Evolutionary conservation across 2,113 vertebrate species (phyloP).

Genomic region (Syrrhaptes paradoxus): DNA sequence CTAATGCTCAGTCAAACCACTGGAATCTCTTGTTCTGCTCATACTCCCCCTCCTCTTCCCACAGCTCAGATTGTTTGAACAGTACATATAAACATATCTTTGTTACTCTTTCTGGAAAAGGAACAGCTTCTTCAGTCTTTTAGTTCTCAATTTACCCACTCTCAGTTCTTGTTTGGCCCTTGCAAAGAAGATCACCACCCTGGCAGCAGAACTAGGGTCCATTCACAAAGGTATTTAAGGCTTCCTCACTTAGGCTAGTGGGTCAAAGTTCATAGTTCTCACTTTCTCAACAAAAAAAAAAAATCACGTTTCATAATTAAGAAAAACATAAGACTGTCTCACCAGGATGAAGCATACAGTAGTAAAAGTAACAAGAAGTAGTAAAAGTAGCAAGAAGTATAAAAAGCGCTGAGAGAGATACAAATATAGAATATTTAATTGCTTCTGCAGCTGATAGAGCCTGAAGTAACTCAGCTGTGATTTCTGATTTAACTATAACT

Average conservation of each 20-base stretch:
- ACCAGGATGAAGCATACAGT: background rate
- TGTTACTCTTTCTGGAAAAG: slow-evolving; percentile 23
- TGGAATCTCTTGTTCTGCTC: background rate
- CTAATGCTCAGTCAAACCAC: background rate
- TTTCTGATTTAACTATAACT: background rate
- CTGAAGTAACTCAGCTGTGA: too few species aligned
- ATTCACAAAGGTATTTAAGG: background rate
- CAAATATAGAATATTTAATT: background rate
- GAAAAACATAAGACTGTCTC: background rate
- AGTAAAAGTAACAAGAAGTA: background rate
- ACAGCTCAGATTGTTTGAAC: background rate
- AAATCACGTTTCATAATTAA: background rate
- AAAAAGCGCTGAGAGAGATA: background rate
- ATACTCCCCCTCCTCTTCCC: background rate
- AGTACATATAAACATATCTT: slow-evolving; percentile 15
- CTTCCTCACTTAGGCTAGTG: background rate
- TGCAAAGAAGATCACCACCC: background rate
- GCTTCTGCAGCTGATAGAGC: background rate
- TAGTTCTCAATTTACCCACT: background rate
- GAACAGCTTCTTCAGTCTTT: background rate
- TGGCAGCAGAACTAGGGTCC: background rate
- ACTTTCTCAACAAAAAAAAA: background rate
- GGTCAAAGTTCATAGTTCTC: background rate
- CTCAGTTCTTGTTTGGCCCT: background rate
- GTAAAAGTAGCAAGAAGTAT: background rate